Evolutionary conservation across 2,797 vertebrate species (phyloP), one percentile per base, ranked within the genome.

Genomic region (Emys orbicularis): DNA sequence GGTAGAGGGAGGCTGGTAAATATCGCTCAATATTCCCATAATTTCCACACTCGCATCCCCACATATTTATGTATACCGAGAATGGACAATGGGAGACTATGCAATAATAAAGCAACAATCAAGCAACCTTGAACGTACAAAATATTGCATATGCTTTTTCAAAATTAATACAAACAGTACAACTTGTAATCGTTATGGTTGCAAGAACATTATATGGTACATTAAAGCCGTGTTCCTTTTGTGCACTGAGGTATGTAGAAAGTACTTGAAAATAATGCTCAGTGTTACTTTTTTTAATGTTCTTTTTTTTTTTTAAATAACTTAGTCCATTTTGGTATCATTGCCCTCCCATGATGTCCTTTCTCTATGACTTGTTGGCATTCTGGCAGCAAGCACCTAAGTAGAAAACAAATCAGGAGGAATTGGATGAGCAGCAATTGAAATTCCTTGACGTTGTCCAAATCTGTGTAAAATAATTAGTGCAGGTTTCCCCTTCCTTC

Each of bases 391-490:
- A 72, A 91, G 77, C 86, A 89, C 52, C 83, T 90, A 94, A 90
- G 89, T 90, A 92, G 81, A 95, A 97, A 97, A 96, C 93, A 97
- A 95, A 96, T 84, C 94, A 94, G 88, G 87, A 93, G 81, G 74
- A 97, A 95, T 12, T 94, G 88, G 86, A 93, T 84, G 50, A 92
- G 79, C 92, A 93, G 86, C 88, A 93, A 96, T 49, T 88, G 86
- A 96, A 95, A 94, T 95, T 95, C 91, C 83, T 81, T 95, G 93
- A 97, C 89, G 91, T 90, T 88, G 96, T 95, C 95, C 92, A 88
- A 76, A 95, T 80, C 87, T 89, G 74, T 19, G 88, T 92, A 95
- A 95, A 97, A 97, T 89, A 96, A 97, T 97, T 95, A 97, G 92
- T 65, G 92, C 77, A 41, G 84, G 83, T 97, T 94, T 91, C 84